Conservation (phyloP, 2,797 vertebrate species). For the Hippocampus kuda region DNA sequence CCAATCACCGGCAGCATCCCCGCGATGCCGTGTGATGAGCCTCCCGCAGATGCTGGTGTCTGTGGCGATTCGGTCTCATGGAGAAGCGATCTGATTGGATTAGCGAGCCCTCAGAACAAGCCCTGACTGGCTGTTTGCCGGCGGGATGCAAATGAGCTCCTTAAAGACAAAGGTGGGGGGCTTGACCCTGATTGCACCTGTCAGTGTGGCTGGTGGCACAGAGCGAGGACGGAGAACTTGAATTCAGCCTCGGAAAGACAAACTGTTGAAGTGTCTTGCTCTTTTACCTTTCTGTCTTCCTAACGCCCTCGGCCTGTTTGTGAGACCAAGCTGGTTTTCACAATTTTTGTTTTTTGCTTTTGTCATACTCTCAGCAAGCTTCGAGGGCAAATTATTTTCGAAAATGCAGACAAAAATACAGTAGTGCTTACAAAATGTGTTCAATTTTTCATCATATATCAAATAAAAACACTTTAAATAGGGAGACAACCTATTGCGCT, state of each 20-base stretch:
- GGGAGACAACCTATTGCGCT: too few relatives aligned
- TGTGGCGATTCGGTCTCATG: slow-evolving; percentile 52
- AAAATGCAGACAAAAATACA: too few relatives aligned
- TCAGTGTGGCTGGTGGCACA: slow-evolving; percentile 50
- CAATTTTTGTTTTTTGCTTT: neutral
- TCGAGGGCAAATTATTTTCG: neutral
- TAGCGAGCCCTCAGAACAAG: slow-evolving; percentile 57
- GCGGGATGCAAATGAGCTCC: slow-evolving; percentile 65
- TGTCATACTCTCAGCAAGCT: neutral
- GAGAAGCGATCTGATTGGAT: slow-evolving; percentile 63
- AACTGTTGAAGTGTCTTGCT: slow-evolving; percentile 34
- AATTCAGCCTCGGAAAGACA: slow-evolving; percentile 37
- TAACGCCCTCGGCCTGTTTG: neutral
- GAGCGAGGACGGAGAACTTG: slow-evolving; percentile 30
- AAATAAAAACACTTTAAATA: too few relatives aligned
- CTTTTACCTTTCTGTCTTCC: slow-evolving; percentile 7
- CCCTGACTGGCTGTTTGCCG: slow-evolving; percentile 63
- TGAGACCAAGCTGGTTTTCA: neutral
- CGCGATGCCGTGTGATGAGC: slow-evolving; percentile 60
- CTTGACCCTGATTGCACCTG: slow-evolving; percentile 64
- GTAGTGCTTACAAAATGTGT: too few relatives aligned
- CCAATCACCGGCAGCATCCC: slow-evolving; percentile 50
- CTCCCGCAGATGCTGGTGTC: slow-evolving; percentile 59
- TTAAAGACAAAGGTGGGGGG: slow-evolving; percentile 48
- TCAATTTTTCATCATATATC: too few relatives aligned